A percentile compares a stretch with the other conserved stretches of the same genome.
These are phyloP conservation scores for Ostrea denselamellosa DNA, from an alignment of 1,140 invertebrate species.

Conservation along the genomic window DNA sequence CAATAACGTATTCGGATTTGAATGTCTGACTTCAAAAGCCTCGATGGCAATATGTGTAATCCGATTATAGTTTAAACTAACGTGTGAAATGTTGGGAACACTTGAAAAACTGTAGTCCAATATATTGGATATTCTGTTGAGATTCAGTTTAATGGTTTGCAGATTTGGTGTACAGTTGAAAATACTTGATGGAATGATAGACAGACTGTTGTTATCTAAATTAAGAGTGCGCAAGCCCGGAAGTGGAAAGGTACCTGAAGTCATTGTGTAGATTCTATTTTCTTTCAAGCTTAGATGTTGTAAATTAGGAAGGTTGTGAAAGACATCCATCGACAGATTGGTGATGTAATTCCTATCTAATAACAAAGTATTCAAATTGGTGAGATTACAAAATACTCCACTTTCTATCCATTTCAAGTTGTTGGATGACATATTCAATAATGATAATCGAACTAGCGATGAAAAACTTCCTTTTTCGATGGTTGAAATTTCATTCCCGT, in stretches of 20 bases:
- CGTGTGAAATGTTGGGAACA: neutral
- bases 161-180: conserved; percentile 28
- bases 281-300: neutral
- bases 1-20: neutral
- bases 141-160: neutral
- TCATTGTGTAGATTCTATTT: neutral
- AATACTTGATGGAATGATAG: neutral
- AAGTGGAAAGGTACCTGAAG: neutral
- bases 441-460: neutral
- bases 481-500: neutral
- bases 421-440: neutral
- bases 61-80: neutral
- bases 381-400: neutral
- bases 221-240: neutral
- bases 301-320: conserved; percentile 15
- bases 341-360: neutral
- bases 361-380: neutral
- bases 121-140: neutral
- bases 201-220: conserved; percentile 7
- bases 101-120: neutral
- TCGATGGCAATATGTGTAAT: neutral
- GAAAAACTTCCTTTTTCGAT: conserved; percentile 12
- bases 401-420: neutral
- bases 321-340: neutral
- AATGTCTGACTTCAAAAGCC: conserved; percentile 1